Evolutionary conservation across 2,888 invertebrate genomes (phyloP), one percentile per base, ranked within the genome.

Genomic region (Pycnomerus fuliginosus): DNA sequence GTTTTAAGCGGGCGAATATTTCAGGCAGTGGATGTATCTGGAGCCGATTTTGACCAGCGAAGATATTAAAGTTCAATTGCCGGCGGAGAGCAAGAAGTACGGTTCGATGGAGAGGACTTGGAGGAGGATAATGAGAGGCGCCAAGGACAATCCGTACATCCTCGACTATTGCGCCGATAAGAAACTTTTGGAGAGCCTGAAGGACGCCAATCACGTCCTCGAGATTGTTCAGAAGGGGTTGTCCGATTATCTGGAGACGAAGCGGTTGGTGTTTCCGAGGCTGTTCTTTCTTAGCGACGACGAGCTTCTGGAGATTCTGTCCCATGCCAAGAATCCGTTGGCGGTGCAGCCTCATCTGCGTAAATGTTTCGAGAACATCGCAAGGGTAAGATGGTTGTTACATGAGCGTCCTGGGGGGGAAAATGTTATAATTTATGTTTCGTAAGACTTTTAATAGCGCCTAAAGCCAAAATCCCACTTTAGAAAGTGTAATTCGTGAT

Each of bases 211-310:
- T 32, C 82, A 83, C 51, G 69, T 87, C 0, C 70, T 90, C 49
- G 84, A 84, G 15, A 77, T 85, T 13, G 87, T 90, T 2, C 79
- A 85, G 46, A 85, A 85, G 52, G 88, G 89, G 0, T 77, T 90
- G 2, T 78, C 84, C 33, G 84, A 86, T 39, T 90, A 90, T 69
- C 76, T 90, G 71, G 88, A 89, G 67, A 78, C 83, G 50, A 89
- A 90, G 69, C 71, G 89, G 29, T 74, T 80, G 27, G 76, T 81
- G 25, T 90, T 89, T 71, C 89, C 90, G 12, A 72, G 84, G 62
- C 82, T 89, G 69, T 89, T 84, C 75, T 90, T 90, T 73, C 80
- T 90, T 50, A 88, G 89, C 55, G 90, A 90, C 61, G 88, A 89
- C 60, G 90, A 90, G 62, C 73, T 90, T 17, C 72, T 90, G 52